Evolutionary conservation across 2,888 invertebrate genomes (phyloP).

Genomic region (Pimpla rufipes): DNA sequence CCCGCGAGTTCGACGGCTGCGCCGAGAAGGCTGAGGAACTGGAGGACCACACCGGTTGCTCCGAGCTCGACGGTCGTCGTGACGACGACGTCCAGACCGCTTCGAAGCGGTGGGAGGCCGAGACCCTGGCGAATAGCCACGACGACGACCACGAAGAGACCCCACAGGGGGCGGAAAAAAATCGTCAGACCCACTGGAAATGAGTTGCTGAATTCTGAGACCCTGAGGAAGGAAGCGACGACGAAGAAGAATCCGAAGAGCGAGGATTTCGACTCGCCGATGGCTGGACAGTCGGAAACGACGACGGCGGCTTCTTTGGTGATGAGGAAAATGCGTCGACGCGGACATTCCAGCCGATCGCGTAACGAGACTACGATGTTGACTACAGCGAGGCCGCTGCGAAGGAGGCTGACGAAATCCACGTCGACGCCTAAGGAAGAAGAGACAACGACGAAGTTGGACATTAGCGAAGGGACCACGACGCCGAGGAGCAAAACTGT

Average conservation of each 20-base stretch:
- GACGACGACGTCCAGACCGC: neutral
- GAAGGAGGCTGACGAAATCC: slow-evolving; percentile 52
- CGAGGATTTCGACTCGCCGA: neutral
- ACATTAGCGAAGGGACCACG: slow-evolving; percentile 36
- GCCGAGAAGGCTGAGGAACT: slow-evolving; percentile 18
- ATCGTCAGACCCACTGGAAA: neutral
- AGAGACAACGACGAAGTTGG: slow-evolving; percentile 36
- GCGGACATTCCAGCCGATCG: slow-evolving; percentile 3
- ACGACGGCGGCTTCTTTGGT: slow-evolving; percentile 20
- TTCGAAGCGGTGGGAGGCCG: slow-evolving; percentile 9
- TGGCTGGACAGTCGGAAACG: neutral
- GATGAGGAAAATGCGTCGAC: slow-evolving; percentile 62
- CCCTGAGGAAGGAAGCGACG: slow-evolving; percentile 16
- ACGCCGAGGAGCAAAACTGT: slow-evolving; percentile 73
- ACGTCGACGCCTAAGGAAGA: slow-evolving; percentile 26
- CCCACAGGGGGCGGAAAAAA: slow-evolving; percentile 34
- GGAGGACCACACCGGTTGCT: neutral
- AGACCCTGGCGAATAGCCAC: slow-evolving; percentile 48
- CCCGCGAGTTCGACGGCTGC: neutral
- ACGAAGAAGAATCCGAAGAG: neutral
- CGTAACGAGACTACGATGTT: slow-evolving; percentile 28
- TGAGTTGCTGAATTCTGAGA: slow-evolving; percentile 32
- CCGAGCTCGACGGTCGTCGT: slow-evolving; percentile 7
- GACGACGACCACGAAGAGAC: slow-evolving; percentile 39
- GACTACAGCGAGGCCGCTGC: slow-evolving; percentile 36